Base-by-base conservation (phyloP, 2,888 invertebrate species). In the Drosophila phalerata region DNA sequence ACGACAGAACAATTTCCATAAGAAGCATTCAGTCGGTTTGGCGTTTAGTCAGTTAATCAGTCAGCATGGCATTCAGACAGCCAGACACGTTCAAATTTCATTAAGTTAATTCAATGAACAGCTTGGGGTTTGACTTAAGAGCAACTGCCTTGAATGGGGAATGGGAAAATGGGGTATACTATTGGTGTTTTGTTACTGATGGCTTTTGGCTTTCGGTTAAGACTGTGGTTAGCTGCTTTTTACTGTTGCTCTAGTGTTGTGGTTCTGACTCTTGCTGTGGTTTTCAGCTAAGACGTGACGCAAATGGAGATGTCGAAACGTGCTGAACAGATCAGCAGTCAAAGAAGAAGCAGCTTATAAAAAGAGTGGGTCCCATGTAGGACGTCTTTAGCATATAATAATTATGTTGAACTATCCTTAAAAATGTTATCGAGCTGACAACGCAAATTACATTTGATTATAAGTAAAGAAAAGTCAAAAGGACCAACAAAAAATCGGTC, bases 51-150 rank as follows among this genome's bases (percentile, higher is more conserved):
- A 48, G 83, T 81, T 87, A 84, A 81, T 87, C 69, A 72, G 69
- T 62, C 38, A 52, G 58, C 57, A 69, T 64, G 51, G 32, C 78
- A 77, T 67, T 70, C 57, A 48, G 61, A 58, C 71, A 67, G 67
- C 48, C 55, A 63, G 76, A 78, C 84, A 88, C 75, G 88, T 88
- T 84, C 81, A 71, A 88, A 83, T 84, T 88, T 85, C 78, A 84
- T 88, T 84, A 73, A 69, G 73, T 86, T 86, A 88, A 88, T 85
- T 78, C 84, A 72, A 79, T 76, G 69, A 73, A 69, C 73, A 69
- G 60, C 69, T 79, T 22, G 58, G 45, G 34, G 56, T 49, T 37
- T 45, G 48, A 45, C 43, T 60, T 15, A 48, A 17, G 40, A 34
- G 11, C 25, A 28, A 40, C 28, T 17, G 4, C 37, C 25, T 28